Conservation (phyloP, 2,888 invertebrate species). For the Dysmachus trigonus region DNA sequence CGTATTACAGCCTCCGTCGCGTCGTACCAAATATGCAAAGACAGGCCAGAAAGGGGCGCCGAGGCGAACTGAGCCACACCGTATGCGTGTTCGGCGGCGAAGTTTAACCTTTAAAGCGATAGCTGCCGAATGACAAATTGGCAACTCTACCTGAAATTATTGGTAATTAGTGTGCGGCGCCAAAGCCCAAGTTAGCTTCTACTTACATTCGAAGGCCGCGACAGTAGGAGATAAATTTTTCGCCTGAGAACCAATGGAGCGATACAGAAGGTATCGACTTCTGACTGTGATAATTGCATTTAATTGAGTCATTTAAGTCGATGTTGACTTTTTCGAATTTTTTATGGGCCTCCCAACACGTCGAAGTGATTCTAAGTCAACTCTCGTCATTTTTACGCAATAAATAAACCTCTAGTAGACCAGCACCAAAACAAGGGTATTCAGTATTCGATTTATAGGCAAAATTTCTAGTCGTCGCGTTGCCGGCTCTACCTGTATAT, state of each 20-base stretch:
- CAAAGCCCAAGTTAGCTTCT: conserved; percentile 16
- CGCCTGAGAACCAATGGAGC: neutral
- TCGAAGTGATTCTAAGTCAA: conserved; percentile 4
- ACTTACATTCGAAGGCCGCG: neutral
- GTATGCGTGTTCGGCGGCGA: neutral
- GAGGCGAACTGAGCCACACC: neutral
- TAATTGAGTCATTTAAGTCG: conserved; percentile 30
- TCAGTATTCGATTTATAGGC: neutral
- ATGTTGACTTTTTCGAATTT: conserved; percentile 12
- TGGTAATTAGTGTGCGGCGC: conserved; percentile 38
- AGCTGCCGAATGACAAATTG: conserved; percentile 33
- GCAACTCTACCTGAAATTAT: conserved; percentile 28
- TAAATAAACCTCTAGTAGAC: neutral
- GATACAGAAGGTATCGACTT: conserved; percentile 12
- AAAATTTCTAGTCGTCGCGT: neutral
- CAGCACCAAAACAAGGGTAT: neutral
- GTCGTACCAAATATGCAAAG: conserved; percentile 19
- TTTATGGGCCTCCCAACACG: conserved; percentile 13
- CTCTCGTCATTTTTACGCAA: conserved; percentile 8
- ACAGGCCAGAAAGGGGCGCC: neutral
- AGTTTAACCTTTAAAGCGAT: conserved; percentile 27
- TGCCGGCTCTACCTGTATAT: neutral
- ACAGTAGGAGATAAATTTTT: conserved; percentile 8
- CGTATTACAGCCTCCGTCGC: neutral
- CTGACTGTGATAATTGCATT: conserved; percentile 33